phyloP scores from a whole-genome alignment of 2,797 vertebrate species.

The Pelodytes ibericus region DNA sequence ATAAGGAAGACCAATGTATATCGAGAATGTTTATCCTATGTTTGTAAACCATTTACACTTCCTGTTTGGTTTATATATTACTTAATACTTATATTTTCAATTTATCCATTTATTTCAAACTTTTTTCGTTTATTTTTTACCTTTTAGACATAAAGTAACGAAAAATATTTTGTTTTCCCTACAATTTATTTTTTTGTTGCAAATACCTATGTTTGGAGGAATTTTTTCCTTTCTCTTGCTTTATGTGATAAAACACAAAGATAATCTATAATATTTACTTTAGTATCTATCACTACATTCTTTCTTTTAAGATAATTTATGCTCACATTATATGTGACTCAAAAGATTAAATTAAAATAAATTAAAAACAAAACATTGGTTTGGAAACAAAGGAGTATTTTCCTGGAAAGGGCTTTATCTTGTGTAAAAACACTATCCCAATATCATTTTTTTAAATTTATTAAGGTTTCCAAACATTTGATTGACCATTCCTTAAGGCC shows the following conservation, averaged over 20 bases:
- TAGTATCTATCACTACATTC: too few species aligned
- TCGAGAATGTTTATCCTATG: neutral
- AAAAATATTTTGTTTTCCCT: neutral
- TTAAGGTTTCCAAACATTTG: slow-evolving; percentile 42
- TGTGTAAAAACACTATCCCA: neutral
- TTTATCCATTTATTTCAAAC: neutral
- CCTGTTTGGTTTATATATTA: neutral
- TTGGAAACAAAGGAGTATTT: neutral
- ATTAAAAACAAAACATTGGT: too few species aligned
- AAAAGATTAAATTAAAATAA: neutral
- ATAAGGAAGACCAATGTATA: neutral
- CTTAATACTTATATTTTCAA: neutral
- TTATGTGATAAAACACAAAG: too few species aligned
- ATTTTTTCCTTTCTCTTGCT: too few species aligned
- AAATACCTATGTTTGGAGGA: too few species aligned
- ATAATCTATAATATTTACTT: too few species aligned
- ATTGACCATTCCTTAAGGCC: slow-evolving; percentile 49
- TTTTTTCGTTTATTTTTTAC: neutral
- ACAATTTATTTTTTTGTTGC: neutral
- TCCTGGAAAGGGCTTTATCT: neutral
- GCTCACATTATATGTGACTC: neutral
- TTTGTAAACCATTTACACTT: neutral
- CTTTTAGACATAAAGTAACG: neutral
- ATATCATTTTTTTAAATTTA: slow-evolving; percentile 42
- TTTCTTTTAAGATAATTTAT: too few species aligned